Evolutionary conservation across 2,797 vertebrate genomes (phyloP), one percentile per base, ranked within the genome.

Genomic region (Sebastes glaucus): DNA sequence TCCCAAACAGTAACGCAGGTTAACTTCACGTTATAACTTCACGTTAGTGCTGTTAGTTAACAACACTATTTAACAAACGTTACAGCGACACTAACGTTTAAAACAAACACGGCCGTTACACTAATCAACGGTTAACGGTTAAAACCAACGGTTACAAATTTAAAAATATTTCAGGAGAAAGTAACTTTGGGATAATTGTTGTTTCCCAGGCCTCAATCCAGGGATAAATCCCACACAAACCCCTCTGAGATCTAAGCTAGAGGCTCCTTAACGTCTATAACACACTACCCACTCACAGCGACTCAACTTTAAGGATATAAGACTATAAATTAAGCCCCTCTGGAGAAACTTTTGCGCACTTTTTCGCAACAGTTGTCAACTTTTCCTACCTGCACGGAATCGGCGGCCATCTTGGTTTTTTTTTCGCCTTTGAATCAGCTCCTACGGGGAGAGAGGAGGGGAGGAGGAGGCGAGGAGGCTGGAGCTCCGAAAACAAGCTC

Each of bases 351-450:
- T 94, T 89, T 35, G 88, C 87, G 88, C 86, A 93, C 93, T 95
- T 95, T 93, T 89, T 35, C 88, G 77, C 80, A 93, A 92, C 87
- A 95, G 94, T 95, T 93, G 91, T 92, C 93, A 95, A 95, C 94
- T 96, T 96, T 96, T 95, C 95, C 93, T 96, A 96, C 96, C 96
- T 96, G 96, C 95, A 96, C 94, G 93, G 95, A 95, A 81, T 96
- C 96, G 92, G 95, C 95, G 90, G 96, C 96, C 96, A 96, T 96
- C 95, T 96, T 96, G 94, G 89, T 95, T 95, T 93, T 95, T 38
- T 35, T 35, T 35, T 35, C 92, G 94, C 94, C 93, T 96, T 95
- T 95, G 94, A 96, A 95, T 96, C 94, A 94, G 94, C 94, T 93
- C 94, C 93, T 94, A 88, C 93, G 92, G 94, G 91, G 92, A 93